Base-by-base conservation (phyloP, 2,113 vertebrate genomes). In the Hippopotamus amphibius region DNA sequence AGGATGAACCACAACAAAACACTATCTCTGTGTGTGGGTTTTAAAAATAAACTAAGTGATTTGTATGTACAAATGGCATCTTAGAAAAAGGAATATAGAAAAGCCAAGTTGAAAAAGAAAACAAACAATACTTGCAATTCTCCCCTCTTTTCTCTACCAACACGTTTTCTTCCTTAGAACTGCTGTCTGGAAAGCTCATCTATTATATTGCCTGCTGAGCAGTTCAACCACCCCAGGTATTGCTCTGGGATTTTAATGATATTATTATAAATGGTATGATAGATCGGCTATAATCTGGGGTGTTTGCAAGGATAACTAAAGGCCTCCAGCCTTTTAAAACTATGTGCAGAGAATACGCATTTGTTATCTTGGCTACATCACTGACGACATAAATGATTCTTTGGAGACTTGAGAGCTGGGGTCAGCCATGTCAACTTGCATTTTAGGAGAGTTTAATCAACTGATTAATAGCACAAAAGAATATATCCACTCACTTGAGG, bases 1-100 rank as follows among this genome's bases (percentile, higher is more conserved):
- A 16, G 79, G 80, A 91, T 69, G 53, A 97, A 95, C 79, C 95
- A 90, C 59, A 97, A 95, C 87, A 97, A 93, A 96, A 96, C 95
- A 93, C 21, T 33, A 26, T 77, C 95, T 96, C 92, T 53, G 30
- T 90, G 43, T 90, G 83, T 72, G 87, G 84, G 69, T 96, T 98
- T 92, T 94, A 85, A 97, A 97, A 98, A 97, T 97, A 98, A 97
- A 97, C 94, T 11, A 95, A 95, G 79, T 85, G 94, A 97, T 95
- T 92, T 94, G 93, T 93, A 81, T 96, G 83, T 88, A 87, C 92
- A 95, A 97, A 92, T 63, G 81, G 69, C 82, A 90, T 90, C 82
- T 95, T 87, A 77, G 63, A 80, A 93, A 96, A 95, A 93, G 83
- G 83, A 96, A 33, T 24, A 48, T 83, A 89, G 97, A 63, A 90